A percentile compares a stretch with the other conserved stretches of the same genome.
Conservation (phyloP, 1,140 invertebrate genomes). For the Sipha flava region DNA sequence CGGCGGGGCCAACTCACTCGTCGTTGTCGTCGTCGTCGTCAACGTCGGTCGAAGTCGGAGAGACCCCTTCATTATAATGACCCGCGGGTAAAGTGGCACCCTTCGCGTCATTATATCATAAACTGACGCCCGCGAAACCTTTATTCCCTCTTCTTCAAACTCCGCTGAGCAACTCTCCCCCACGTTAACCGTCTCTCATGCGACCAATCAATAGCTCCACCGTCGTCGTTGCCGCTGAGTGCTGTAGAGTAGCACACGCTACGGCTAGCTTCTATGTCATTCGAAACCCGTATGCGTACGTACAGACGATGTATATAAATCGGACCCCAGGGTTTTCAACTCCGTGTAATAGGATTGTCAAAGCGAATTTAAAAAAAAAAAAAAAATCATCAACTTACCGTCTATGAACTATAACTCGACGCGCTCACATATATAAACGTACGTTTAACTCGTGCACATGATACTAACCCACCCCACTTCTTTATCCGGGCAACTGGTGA, state of each 20-base stretch:
- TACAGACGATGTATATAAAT: not conserved
- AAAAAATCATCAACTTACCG: too few relatives aligned
- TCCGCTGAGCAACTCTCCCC: too few relatives aligned
- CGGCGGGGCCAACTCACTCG: not conserved
- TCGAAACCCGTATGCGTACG: not conserved
- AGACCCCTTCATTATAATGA: conserved; percentile 13
- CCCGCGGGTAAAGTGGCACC: conserved; percentile 29
- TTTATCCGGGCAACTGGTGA: not conserved
- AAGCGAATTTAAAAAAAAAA: not conserved
- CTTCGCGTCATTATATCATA: conserved; percentile 30
- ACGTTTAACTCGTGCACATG: too few relatives aligned
- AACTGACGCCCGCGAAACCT: conserved; percentile 23
- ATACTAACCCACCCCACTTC: too few relatives aligned
- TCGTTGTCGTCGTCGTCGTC: not conserved
- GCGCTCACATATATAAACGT: too few relatives aligned
- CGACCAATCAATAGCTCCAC: too few relatives aligned
- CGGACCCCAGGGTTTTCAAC: not conserved
- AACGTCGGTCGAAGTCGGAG: too few relatives aligned
- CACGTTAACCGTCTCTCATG: too few relatives aligned
- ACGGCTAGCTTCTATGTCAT: not conserved
- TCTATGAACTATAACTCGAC: too few relatives aligned
- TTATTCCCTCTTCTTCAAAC: not conserved
- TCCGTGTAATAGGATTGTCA: not conserved
- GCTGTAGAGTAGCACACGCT: not conserved
- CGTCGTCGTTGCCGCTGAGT: too few relatives aligned